Percentiles rank a stretch among this genome's conserved stretches.
Conservation (phyloP, 1,140 invertebrate species). For the Drepana arcuata region DNA sequence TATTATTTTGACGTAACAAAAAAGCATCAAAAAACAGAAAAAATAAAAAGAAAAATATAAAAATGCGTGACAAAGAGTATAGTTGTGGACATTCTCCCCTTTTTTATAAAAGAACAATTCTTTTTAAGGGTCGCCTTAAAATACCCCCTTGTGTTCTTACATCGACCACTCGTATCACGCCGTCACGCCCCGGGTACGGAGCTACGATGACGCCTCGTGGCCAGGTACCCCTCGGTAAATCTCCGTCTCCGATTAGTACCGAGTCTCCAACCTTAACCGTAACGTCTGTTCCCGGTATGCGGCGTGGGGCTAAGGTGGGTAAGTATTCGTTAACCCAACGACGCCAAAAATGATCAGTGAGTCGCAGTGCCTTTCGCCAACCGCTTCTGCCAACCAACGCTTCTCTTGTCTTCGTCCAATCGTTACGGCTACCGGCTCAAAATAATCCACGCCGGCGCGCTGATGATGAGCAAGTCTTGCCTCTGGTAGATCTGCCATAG, state of each 20-base stretch:
- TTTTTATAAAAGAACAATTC: conserved; percentile 12
- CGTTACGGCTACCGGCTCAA: too few species aligned
- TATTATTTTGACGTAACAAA: too few species aligned
- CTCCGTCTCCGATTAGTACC: conserved; percentile 16
- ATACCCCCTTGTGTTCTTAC: conserved; percentile 26
- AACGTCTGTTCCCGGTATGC: conserved; percentile 4
- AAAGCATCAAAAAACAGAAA: too few species aligned
- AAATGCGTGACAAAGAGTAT: too few species aligned
- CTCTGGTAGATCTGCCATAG: too few species aligned
- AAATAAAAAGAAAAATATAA: too few species aligned
- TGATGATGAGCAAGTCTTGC: too few species aligned
- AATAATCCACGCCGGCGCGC: too few species aligned
- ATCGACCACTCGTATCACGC: conserved; percentile 26
- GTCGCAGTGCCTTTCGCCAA: conserved; percentile 11
- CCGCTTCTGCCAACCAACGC: too few species aligned
- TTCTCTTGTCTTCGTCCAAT: too few species aligned
- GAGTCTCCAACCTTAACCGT: conserved; percentile 9
- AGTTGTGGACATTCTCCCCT: too few species aligned
- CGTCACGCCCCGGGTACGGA: conserved; percentile 33
- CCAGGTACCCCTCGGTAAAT: conserved; percentile 24
- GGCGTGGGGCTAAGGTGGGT: conserved; percentile 14
- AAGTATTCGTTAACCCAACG: conserved; percentile 29
- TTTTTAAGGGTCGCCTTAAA: conserved; percentile 14
- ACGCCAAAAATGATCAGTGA: conserved; percentile 20
- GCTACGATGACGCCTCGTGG: conserved; percentile 19